Evolutionary conservation across 2,113 vertebrate genomes (phyloP).

Genomic region (Gorilla gorilla): DNA sequence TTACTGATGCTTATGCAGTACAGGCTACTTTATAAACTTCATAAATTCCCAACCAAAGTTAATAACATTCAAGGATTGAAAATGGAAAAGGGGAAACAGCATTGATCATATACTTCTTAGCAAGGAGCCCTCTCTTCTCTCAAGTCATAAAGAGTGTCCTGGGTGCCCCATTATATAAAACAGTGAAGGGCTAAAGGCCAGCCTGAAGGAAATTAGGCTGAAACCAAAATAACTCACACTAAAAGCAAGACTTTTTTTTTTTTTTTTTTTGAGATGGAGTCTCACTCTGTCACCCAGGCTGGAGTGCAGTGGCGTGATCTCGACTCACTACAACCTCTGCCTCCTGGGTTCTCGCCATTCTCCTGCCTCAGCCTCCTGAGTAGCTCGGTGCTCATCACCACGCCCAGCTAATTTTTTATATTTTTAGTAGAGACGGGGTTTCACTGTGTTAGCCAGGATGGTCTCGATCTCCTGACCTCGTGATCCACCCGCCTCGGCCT

Average conservation of each 20-base stretch:
- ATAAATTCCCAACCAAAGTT: neutral
- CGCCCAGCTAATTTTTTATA: too few species aligned
- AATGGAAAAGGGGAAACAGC: neutral
- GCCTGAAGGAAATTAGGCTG: neutral
- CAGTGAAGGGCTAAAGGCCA: neutral
- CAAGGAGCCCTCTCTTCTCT: neutral
- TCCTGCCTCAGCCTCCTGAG: too few species aligned
- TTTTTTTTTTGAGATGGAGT: too few species aligned
- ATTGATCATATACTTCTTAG: neutral
- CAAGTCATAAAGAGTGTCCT: neutral
- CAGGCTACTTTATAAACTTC: neutral
- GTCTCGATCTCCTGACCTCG: too few species aligned
- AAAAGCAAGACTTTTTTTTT: neutral
- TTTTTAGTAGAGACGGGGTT: too few species aligned
- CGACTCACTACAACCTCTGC: too few species aligned
- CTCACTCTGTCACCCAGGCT: too few species aligned
- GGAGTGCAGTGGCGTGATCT: too few species aligned
- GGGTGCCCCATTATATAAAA: neutral
- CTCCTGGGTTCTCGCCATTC: too few species aligned
- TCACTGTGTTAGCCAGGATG: too few species aligned
- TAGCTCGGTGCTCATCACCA: too few species aligned
- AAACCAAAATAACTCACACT: slow-evolving; percentile 21
- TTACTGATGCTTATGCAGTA: neutral
- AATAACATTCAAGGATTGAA: neutral
- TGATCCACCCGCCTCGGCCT: too few species aligned